These are phyloP conservation scores for Saturnia japonica DNA, from an alignment of 2,888 invertebrate genomes.

Conservation along the genomic window DNA sequence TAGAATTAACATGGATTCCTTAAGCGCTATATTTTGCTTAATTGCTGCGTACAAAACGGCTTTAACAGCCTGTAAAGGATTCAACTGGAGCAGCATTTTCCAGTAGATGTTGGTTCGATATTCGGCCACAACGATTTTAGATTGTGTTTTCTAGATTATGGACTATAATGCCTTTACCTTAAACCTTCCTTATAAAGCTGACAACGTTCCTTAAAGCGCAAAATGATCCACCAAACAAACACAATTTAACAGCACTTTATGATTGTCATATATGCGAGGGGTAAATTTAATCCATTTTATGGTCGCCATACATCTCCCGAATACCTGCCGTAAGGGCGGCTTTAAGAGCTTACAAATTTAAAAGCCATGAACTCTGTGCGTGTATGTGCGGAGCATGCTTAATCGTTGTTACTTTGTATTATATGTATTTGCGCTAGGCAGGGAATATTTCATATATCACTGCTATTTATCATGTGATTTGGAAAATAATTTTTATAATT, in stretches of 20 bases:
- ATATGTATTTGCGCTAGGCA: not conserved
- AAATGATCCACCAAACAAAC: not conserved
- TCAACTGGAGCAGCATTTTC: not conserved
- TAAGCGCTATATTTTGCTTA: slow-evolving; percentile 13
- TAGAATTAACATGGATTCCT: slow-evolving; percentile 51
- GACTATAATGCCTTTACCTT: no score
- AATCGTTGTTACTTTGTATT: not conserved
- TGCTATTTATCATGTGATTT: no score
- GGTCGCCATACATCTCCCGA: slow-evolving; percentile 8
- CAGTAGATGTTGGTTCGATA: no score
- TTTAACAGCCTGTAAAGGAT: not conserved
- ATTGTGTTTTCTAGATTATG: no score
- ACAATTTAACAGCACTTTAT: slow-evolving; percentile 9
- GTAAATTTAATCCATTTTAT: slow-evolving; percentile 12
- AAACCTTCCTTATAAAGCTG: not conserved
- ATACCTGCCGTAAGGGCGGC: slow-evolving; percentile 5
- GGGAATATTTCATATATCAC: no score
- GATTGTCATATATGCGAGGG: slow-evolving; percentile 3
- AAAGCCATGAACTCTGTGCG: slow-evolving; percentile 19
- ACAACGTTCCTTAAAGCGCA: not conserved
- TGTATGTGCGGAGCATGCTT: not conserved
- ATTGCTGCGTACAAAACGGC: not conserved
- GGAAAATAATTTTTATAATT: no score
- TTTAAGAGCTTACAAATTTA: slow-evolving; percentile 27
- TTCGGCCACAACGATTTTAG: no score